Conservation (phyloP, 2,797 vertebrate species). For the Parambassis ranga region DNA sequence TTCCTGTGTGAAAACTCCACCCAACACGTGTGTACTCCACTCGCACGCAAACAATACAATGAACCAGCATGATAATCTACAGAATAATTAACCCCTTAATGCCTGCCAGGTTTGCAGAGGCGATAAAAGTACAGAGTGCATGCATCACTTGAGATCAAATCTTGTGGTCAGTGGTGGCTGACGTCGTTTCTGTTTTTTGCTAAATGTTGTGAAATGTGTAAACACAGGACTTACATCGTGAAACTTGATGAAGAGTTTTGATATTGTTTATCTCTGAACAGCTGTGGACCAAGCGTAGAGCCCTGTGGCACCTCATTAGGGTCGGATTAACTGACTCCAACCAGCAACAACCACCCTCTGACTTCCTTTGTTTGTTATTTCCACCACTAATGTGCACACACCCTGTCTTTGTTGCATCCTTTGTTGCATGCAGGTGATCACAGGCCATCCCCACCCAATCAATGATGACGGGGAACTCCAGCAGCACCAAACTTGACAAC, state of each 20-base stretch:
- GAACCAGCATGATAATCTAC: fast-evolving
- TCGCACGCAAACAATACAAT: not conserved
- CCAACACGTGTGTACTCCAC: not conserved
- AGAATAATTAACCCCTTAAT: conserved; percentile 21
- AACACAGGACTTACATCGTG: too few species aligned
- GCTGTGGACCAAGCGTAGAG: too few species aligned
- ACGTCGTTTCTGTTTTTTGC: fast-evolving
- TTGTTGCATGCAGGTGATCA: conserved; percentile 27
- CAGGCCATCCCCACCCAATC: conserved; percentile 15
- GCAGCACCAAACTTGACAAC: conserved; percentile 71
- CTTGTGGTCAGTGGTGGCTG: not conserved
- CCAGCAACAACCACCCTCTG: too few species aligned
- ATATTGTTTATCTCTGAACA: too few species aligned
- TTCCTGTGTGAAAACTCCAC: conserved; percentile 66
- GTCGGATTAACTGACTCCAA: too few species aligned
- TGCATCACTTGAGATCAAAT: not conserved
- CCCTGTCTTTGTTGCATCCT: not conserved
- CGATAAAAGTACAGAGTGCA: not conserved
- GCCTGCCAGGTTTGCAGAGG: not conserved
- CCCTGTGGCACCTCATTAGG: too few species aligned
- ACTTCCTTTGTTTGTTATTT: too few species aligned
- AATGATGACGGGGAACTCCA: conserved; percentile 73
- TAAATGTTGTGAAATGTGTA: too few species aligned
- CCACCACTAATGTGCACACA: not conserved
- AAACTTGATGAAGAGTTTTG: too few species aligned